Conservation (phyloP, 2,113 vertebrate species). For the Myiagra hebetior region DNA sequence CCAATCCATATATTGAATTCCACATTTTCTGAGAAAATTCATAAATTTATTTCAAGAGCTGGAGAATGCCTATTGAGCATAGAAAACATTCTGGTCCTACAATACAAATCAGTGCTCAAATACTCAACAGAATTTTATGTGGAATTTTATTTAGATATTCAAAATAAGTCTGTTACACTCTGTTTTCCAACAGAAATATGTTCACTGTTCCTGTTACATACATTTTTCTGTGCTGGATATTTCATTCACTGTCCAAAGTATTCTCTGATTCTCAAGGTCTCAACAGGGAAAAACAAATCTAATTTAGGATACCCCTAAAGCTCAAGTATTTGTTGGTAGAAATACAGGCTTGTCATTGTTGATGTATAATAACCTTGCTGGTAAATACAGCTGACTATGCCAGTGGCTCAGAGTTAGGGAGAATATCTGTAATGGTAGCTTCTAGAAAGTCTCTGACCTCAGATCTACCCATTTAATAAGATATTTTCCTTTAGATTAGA, state of each 20-base stretch:
- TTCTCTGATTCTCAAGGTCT: conserved; percentile 7
- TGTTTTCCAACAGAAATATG: not conserved
- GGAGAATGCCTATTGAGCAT: not conserved
- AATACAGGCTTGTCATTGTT: not conserved
- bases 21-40: not conserved
- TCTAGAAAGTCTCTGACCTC: conserved; percentile 24
- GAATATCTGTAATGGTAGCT: not conserved
- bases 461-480: not conserved
- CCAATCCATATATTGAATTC: not conserved
- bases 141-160: not conserved
- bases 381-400: not conserved
- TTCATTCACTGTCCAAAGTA: not conserved
- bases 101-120: not conserved
- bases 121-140: not conserved
- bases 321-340: conserved; percentile 3
- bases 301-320: conserved; percentile 22
- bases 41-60: not conserved
- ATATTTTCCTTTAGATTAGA: conserved; percentile 36
- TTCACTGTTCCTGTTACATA: not conserved
- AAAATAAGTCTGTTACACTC: not conserved
- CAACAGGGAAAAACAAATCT: not conserved
- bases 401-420: not conserved
- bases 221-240: not conserved
- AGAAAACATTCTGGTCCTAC: not conserved
- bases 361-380: conserved; percentile 12